phyloP scores from a whole-genome alignment of 2,797 vertebrate species.

The Amblyopsis hoosieri region DNA sequence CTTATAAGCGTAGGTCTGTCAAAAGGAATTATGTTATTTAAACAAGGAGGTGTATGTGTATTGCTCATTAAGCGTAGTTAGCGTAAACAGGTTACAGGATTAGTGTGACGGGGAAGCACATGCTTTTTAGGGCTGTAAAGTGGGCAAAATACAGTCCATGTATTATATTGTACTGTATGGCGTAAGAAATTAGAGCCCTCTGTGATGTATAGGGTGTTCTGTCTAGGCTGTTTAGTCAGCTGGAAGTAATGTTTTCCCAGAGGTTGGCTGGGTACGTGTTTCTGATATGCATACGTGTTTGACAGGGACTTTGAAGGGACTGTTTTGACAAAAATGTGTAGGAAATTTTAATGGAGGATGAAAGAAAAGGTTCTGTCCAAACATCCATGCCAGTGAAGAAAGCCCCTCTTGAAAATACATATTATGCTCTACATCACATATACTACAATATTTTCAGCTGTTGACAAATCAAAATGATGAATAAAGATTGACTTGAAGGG shows the following conservation, averaged over 20 bases:
- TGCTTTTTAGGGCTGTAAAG: conserved; percentile 9
- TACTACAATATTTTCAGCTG: conserved; percentile 21
- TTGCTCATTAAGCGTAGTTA: conserved; percentile 10
- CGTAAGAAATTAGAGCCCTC: conserved; percentile 55
- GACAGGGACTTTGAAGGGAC: conserved; percentile 69
- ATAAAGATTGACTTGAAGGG: not conserved
- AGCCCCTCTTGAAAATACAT: conserved; percentile 12
- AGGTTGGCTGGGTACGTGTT: conserved; percentile 68
- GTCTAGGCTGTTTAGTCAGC: conserved; percentile 76
- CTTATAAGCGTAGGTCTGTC: not conserved
- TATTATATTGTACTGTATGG: conserved; percentile 51
- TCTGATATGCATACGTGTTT: conserved; percentile 71
- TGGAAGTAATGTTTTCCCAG: conserved; percentile 74
- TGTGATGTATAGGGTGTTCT: conserved; percentile 64
- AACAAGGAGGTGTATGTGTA: not conserved
- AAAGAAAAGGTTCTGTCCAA: conserved; percentile 67
- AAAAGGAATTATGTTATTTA: not conserved
- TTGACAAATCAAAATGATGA: conserved; percentile 28
- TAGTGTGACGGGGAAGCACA: conserved; percentile 3
- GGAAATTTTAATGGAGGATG: conserved; percentile 69
- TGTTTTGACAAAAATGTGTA: conserved; percentile 75
- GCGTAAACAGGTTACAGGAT: not conserved
- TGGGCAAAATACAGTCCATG: conserved; percentile 13
- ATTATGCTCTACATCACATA: conserved; percentile 12
- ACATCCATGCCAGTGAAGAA: conserved; percentile 49